Evolutionary conservation across 2,797 vertebrate genomes (phyloP).

Genomic region (Microchirus variegatus): DNA sequence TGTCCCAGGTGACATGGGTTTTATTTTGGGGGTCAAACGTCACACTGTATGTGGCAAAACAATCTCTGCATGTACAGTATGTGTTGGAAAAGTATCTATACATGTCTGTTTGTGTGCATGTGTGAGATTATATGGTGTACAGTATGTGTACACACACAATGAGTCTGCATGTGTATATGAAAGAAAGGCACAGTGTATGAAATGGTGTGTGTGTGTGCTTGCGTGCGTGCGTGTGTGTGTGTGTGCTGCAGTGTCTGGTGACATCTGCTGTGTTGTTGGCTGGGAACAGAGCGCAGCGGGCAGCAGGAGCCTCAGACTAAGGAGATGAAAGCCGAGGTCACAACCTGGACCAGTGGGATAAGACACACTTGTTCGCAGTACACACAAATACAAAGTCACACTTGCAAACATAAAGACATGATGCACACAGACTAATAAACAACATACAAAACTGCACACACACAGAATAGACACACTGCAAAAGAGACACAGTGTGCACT

Average conservation of each 20-base stretch:
- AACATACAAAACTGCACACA: conserved; percentile 10
- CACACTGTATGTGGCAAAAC: conserved; percentile 54
- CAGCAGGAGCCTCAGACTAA: conserved; percentile 65
- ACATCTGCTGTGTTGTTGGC: conserved; percentile 77
- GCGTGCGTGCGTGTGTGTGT: conserved; percentile 36
- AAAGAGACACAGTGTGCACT: conserved; percentile 21
- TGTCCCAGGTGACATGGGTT: conserved; percentile 51
- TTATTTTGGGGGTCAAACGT: conserved; percentile 51
- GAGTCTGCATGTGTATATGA: conserved; percentile 11
- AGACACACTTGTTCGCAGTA: conserved; percentile 39
- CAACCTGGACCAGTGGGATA: conserved; percentile 70
- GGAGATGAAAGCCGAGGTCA: conserved; percentile 80
- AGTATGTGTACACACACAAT: conserved; percentile 5
- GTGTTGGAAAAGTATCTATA: conserved; percentile 36
- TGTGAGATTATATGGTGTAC: conserved; percentile 10
- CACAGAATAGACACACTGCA: conserved; percentile 13
- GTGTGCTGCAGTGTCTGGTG: conserved; percentile 58
- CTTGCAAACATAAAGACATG: conserved; percentile 30
- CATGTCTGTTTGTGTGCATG: conserved; percentile 1
- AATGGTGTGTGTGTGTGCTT: conserved; percentile 3
- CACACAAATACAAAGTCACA: conserved; percentile 49
- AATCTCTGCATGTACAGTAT: conserved; percentile 28
- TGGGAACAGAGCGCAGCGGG: conserved; percentile 58
- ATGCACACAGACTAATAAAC: conserved; percentile 36
- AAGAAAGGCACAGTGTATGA: conserved; percentile 11